Percentiles rank a stretch among this genome's conserved stretches.
phyloP scores from a whole-genome alignment of 2,888 invertebrate species.

The Leucoptera coffeella region DNA sequence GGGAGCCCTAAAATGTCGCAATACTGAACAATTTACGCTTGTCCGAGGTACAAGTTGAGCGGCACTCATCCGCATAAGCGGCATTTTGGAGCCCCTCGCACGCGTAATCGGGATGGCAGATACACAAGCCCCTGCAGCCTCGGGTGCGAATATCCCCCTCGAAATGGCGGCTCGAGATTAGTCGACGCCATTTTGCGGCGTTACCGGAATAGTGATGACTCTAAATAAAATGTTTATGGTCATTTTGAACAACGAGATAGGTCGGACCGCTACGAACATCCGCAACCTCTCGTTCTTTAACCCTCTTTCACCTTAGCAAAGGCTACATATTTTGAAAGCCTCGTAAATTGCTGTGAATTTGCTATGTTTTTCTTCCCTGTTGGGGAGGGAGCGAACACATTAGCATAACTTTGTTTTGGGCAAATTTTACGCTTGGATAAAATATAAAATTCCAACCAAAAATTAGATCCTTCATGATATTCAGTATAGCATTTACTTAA shows the following conservation, averaged over 20 bases:
- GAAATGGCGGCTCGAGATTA: constrained; percentile 43
- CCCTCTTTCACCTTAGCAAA: constrained; percentile 11
- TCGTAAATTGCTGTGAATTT: constrained; percentile 53
- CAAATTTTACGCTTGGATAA: too few relatives aligned
- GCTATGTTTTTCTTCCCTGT: constrained; percentile 47
- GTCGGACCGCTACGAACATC: constrained; percentile 36
- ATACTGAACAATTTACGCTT: constrained; percentile 3
- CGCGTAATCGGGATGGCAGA: constrained; percentile 9
- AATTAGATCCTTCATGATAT: too few relatives aligned
- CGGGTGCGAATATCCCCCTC: constrained; percentile 25
- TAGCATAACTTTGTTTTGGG: constrained; percentile 45
- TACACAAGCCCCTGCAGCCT: constrained; percentile 2
- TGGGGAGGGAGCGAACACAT: constrained; percentile 35
- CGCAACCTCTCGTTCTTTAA: constrained; percentile 40
- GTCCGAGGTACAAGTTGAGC: constrained; percentile 1
- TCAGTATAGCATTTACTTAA: too few relatives aligned
- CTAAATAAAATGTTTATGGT: constrained; percentile 52
- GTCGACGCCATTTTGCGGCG: constrained; percentile 32
- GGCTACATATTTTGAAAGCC: constrained; percentile 8
- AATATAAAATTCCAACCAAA: too few relatives aligned
- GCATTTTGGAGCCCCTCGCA: constrained; percentile 11
- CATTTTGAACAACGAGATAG: constrained; percentile 41
- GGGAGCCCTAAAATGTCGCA: too few relatives aligned
- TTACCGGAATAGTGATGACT: constrained; percentile 39
- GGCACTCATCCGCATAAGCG: constrained; percentile 1